Conservation (phyloP, 1,140 invertebrate genomes). For the Aphaenogaster rudis region DNA sequence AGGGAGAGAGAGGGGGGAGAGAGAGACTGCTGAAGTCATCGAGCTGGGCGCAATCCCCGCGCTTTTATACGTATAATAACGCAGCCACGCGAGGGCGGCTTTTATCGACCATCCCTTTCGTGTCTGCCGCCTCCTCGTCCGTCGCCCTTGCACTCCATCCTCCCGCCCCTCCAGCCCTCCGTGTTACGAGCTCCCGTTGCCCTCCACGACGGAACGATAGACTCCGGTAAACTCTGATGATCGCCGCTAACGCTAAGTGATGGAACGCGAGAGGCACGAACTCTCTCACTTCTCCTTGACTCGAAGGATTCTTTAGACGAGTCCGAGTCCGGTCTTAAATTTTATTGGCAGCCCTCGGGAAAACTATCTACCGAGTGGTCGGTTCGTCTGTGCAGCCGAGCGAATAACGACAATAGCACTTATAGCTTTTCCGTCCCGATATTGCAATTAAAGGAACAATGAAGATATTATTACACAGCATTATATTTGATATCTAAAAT, state of each 20-base stretch:
- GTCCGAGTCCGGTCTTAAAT: constrained; percentile 53
- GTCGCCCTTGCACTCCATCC: constrained; percentile 38
- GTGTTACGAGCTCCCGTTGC: constrained; percentile 23
- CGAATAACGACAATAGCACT: neutral
- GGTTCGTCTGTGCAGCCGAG: neutral
- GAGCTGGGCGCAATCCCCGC: constrained; percentile 70
- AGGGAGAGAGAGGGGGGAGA: constrained; percentile 54
- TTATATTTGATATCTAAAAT: neutral
- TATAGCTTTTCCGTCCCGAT: neutral
- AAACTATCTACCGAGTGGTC: neutral
- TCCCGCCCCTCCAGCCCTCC: constrained; percentile 15
- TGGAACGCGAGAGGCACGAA: constrained; percentile 36
- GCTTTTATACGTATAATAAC: constrained; percentile 76
- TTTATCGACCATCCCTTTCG: constrained; percentile 76
- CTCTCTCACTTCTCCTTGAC: constrained; percentile 35
- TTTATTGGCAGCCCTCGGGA: constrained; percentile 52
- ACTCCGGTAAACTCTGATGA: constrained; percentile 64
- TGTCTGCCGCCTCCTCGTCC: constrained; percentile 62
- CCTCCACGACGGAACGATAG: constrained; percentile 37
- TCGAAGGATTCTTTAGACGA: constrained; percentile 23
- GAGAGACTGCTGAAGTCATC: constrained; percentile 75
- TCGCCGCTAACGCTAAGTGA: constrained; percentile 56
- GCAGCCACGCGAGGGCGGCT: constrained; percentile 73
- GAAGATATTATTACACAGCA: neutral
- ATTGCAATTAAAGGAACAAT: neutral